Evolutionary conservation across 2,888 invertebrate genomes (phyloP).

Genomic region (Napeogenes inachia): DNA sequence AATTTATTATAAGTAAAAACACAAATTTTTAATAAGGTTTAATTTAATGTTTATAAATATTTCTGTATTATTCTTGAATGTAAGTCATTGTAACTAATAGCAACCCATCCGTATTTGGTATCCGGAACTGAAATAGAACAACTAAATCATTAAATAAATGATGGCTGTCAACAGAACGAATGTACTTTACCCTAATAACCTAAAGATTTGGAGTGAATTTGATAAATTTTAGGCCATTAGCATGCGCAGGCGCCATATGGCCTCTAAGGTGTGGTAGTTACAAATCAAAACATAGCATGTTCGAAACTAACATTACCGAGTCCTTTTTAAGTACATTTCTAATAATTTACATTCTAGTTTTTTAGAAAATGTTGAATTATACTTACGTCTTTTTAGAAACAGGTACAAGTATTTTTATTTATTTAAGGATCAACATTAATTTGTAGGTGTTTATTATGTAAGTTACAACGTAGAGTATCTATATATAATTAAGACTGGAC

Average conservation of each 20-base stretch:
- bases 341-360: background rate
- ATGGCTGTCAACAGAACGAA: constrained; percentile 51
- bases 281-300: constrained; percentile 10
- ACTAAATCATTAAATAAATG: constrained; percentile 50
- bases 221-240: constrained; percentile 41
- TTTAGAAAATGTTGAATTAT: background rate
- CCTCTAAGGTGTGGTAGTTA: constrained; percentile 3
- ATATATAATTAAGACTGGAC: background rate
- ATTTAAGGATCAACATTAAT: too few species aligned
- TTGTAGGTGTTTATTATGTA: background rate
- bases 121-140: constrained; percentile 25
- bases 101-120: background rate
- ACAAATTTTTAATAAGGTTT: too few species aligned
- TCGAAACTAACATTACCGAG: background rate
- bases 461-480: background rate
- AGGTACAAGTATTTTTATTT: too few species aligned
- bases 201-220: constrained; percentile 40
- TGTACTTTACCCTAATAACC: constrained; percentile 45
- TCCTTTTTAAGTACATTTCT: background rate
- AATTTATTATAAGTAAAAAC: too few species aligned
- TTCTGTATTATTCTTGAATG: too few species aligned
- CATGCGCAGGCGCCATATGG: constrained; percentile 37
- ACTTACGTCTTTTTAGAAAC: too few species aligned
- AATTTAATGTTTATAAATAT: too few species aligned
- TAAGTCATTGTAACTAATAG: background rate